Evolutionary conservation across 2,888 invertebrate species (phyloP), one percentile per base, ranked within the genome.

Genomic region (Crematogaster levior): DNA sequence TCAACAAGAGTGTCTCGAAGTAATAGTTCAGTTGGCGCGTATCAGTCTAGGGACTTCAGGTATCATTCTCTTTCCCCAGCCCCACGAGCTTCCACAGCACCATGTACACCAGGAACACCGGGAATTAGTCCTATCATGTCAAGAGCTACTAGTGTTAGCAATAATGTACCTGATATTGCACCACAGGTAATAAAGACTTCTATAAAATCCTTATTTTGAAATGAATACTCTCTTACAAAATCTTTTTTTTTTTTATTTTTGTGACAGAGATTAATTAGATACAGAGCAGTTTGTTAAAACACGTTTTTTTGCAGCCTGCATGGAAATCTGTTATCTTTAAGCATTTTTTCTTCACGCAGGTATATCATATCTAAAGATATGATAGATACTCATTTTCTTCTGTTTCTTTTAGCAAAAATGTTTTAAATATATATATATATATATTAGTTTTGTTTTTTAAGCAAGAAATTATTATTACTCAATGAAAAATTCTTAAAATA

Each of bases 21-120:
- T 72, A 94, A 92, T 84, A 94, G 94, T 84, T 93, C 94, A 21
- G 94, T 92, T 24, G 91, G 93, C 80, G 90, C 93, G 2, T 94
- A 93, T 87, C 93, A 94, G 82, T 89, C 93, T 30, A 90, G 91
- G 75, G 93, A 94, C 81, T 94, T 93, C 70, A 91, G 93, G 81
- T 94, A 94, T 86, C 93, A 94, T 79, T 91, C 93, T 15, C 87
- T 92, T 72, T 90, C 93, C 21, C 91, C 92, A 66, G 93, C 92
- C 63, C 93, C 93, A 18, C 91, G 91, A 77, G 89, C 92, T 82
- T 92, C 93, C 56, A 93, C 94, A 30, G 93, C 93, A 63, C 93
- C 94, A 12, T 94, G 94, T 70, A 93, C 94, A 60, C 93, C 94
- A 53, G 93, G 93, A 81, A 94, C 94, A 60, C 93, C 94, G 24